Percentiles rank a stretch among this genome's conserved stretches.
phyloP scores from a whole-genome alignment of 2,113 vertebrate species.

The Pelmatolapia mariae region DNA sequence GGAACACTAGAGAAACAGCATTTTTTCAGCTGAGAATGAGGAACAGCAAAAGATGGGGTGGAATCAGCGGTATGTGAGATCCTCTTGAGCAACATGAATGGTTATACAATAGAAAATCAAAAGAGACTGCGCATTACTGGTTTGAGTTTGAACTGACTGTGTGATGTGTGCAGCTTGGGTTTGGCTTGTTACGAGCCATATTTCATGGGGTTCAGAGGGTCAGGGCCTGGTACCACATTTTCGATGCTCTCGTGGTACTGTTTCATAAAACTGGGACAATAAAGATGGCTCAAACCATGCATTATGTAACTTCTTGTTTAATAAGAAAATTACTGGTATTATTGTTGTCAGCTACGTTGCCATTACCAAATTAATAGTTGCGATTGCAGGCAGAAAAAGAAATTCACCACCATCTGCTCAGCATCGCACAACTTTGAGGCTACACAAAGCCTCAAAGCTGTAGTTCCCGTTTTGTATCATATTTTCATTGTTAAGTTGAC shows the following conservation, averaged over 20 bases:
- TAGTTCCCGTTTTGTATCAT: neutral
- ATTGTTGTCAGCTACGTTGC: neutral
- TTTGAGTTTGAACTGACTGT: slow-evolving; percentile 49
- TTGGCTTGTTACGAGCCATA: slow-evolving; percentile 47
- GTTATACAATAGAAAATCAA: slow-evolving; percentile 44
- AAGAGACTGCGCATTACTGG: slow-evolving; percentile 30
- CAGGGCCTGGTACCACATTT: slow-evolving; percentile 38
- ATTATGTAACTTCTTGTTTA: neutral
- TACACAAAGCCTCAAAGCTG: neutral
- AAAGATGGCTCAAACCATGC: slow-evolving; percentile 4
- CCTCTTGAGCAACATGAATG: slow-evolving; percentile 12
- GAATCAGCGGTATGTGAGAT: slow-evolving; percentile 24
- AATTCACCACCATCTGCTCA: neutral
- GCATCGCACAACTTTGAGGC: neutral
- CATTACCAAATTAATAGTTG: neutral
- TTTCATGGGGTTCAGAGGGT: slow-evolving; percentile 49
- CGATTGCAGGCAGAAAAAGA: neutral
- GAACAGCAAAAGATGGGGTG: slow-evolving; percentile 3
- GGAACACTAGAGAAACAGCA: neutral
- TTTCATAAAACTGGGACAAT: slow-evolving; percentile 24
- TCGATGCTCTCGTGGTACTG: slow-evolving; percentile 5
- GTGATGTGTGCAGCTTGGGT: slow-evolving; percentile 58
- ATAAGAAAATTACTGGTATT: neutral
- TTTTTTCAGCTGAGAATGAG: slow-evolving; percentile 11
- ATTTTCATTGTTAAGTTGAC: neutral